Evolutionary conservation across 53 echinoderm and acorn worm species (phyloP), one percentile per base, ranked within the genome.

Genomic region (Mesocentrotus franciscanus): DNA sequence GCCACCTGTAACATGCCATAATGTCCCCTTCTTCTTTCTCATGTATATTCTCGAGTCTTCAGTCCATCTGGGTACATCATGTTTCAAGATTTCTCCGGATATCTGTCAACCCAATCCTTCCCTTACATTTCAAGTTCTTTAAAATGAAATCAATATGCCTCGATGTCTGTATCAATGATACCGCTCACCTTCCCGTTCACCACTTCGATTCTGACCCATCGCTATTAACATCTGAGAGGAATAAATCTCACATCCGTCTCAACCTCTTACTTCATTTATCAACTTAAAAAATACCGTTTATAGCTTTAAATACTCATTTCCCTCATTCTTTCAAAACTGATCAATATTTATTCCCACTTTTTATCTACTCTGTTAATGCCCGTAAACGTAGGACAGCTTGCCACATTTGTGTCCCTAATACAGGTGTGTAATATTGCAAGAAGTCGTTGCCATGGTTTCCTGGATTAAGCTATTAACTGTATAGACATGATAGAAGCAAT

Each of bases 21-120:
- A 30, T 30, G 14, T 74, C 30, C 27, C 24, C 7, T 20, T 24
- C 24, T 24, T 30, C 32, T 74, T 13, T 74, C 30, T 74, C 74
- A 32, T 74, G 74, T 30, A 29, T 72, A 11, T n/a, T 71, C 29
- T 30, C 32, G 12, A 29, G 32, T 74, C 32, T 74, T 32, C 32
- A 11, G 11, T 74, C 32, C 74, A 74, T 30, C 74, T 30, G 74
- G 74, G 29, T 30, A 13, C 74, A 74, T 74, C 74, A 74, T 74
- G 74, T 74, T 74, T 74, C 74, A 74, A 74, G 74, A 30, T 74
- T 74, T 74, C 74, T 12, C 74, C 74, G 74, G 74, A 74, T 74
- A 74, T 74, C 74, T 74, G 32, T 74, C 74, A 32, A 32, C 74
- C 9, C 74, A 74, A 74, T 74, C 74, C 74, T 74, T 74, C 74